Evolutionary conservation across 2,888 invertebrate genomes (phyloP).

Genomic region (Mythimna albipuncta): DNA sequence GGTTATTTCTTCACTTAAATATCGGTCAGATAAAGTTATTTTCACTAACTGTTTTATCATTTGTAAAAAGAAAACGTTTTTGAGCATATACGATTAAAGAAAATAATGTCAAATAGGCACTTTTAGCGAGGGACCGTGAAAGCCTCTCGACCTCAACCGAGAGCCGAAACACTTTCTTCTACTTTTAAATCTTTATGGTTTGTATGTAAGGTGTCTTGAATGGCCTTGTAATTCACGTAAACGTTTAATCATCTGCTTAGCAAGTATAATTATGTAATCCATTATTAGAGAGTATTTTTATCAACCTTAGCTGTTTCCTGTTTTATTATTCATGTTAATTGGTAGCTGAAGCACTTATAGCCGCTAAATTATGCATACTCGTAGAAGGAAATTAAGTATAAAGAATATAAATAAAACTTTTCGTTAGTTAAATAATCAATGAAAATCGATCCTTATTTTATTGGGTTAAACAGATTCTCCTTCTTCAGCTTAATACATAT

Average conservation of each 20-base stretch:
- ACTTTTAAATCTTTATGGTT: slow-evolving; percentile 12
- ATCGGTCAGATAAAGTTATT: not conserved
- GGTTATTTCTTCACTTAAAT: not conserved
- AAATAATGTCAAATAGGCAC: slow-evolving; percentile 21
- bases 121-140: slow-evolving; percentile 8
- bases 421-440: not conserved
- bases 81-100: slow-evolving; percentile 2
- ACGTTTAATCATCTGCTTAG: slow-evolving; percentile 1
- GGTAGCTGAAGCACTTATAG: not conserved
- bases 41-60: not conserved
- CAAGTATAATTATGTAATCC: slow-evolving; percentile 1
- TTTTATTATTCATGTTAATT: not conserved
- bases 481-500: not conserved
- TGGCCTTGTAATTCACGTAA: not conserved
- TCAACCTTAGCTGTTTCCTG: not conserved
- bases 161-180: slow-evolving; percentile 15
- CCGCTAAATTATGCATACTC: not conserved
- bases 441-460: not conserved
- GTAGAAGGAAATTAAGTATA: not conserved
- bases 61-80: slow-evolving; percentile 12
- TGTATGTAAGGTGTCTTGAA: not conserved
- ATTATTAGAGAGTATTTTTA: not conserved
- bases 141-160: slow-evolving; percentile 18
- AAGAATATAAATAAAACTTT: not conserved
- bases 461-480: not conserved